These are phyloP conservation scores for Drosophila cyrtoloma DNA, from an alignment of 2,888 invertebrate species.

Conservation along the genomic window DNA sequence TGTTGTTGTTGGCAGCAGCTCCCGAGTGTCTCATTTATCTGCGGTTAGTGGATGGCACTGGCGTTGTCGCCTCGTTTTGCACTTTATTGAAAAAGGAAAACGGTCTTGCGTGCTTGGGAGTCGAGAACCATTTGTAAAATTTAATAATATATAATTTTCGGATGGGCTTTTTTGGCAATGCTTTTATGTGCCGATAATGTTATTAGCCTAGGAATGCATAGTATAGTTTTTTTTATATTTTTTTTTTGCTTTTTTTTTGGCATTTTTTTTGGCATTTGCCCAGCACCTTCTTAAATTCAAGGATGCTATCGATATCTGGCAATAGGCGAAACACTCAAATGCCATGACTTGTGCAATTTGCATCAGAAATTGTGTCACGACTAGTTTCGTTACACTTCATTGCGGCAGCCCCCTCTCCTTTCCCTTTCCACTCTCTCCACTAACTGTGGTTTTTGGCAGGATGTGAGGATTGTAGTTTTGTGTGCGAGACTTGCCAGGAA, in stretches of 20 bases:
- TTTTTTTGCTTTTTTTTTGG: not conserved
- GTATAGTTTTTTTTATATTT: not conserved
- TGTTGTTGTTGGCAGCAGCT: conserved; percentile 36
- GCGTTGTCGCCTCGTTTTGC: conserved; percentile 42
- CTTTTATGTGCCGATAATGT: conserved; percentile 74
- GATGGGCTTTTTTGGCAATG: conserved; percentile 12
- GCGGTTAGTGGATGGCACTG: conserved; percentile 56
- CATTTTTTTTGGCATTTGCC: not conserved
- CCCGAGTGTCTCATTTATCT: conserved; percentile 79
- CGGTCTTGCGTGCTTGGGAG: conserved; percentile 47
- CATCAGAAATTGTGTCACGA: conserved; percentile 76
- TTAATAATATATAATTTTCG: conserved; percentile 68
- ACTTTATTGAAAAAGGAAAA: conserved; percentile 60
- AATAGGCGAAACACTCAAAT: conserved; percentile 53
- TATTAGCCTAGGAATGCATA: conserved; percentile 61
- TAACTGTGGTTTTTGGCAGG: conserved; percentile 12
- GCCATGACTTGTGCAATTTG: conserved; percentile 75
- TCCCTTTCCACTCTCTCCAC: not conserved
- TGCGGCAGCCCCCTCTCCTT: conserved; percentile 8
- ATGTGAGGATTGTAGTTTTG: conserved; percentile 16
- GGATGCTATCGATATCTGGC: conserved; percentile 38
- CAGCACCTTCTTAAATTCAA: conserved; percentile 1
- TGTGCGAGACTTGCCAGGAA: conserved; percentile 59
- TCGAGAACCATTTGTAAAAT: conserved; percentile 55
- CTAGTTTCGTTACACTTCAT: conserved; percentile 67